Base-by-base conservation (phyloP, 2,113 vertebrate genomes). In the Ceyx melanurus region DNA sequence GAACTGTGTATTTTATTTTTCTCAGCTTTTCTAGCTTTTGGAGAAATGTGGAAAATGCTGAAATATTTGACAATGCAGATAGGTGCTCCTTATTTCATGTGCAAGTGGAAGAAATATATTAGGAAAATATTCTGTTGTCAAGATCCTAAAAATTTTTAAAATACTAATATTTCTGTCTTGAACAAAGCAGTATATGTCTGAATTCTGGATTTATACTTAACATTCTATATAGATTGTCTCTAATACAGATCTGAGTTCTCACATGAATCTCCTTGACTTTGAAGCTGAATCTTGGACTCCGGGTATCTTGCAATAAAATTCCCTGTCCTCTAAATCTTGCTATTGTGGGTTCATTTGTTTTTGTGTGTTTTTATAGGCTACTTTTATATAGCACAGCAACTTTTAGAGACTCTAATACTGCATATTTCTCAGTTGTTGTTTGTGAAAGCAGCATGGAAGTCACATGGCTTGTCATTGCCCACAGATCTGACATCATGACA, bases 401-500 rank as follows among this genome's bases (percentile, higher is more conserved):
- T 48, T 66, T 48, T 21, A 56, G 56, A 64, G 28, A 45, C 45
- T 33, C 23, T 73, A 31, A 21, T 57, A 62, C 19, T 67, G 56
- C 26, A 9, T 54, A 31, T 83, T 74, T 83, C 62, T 94, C 56
- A 17, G 22, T 17, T 88, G 42, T 40, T 86, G 13, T 89, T 92
- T 89, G 54, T 88, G 75, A 85, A 82, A 42, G 37, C 74, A 82
- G 74, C 35, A 89, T 50, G 62, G 89, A 93, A 58, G 77, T 92
- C 77, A 76, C 67, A 8, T 48, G 91, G 33, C 46, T 89, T 82
- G 79, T 85, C 87, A 23, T 76, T 89, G 72, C 82, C 60, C 60
- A 73, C 82, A 90, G 15, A 56, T 91, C 79, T 95, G 94, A 93
- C 79, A 94, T 95, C 86, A 93, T 88, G 90, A 93, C 86, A 94